phyloP scores from a whole-genome alignment of 1,140 invertebrate genomes.

The Procambarus virginalis region DNA sequence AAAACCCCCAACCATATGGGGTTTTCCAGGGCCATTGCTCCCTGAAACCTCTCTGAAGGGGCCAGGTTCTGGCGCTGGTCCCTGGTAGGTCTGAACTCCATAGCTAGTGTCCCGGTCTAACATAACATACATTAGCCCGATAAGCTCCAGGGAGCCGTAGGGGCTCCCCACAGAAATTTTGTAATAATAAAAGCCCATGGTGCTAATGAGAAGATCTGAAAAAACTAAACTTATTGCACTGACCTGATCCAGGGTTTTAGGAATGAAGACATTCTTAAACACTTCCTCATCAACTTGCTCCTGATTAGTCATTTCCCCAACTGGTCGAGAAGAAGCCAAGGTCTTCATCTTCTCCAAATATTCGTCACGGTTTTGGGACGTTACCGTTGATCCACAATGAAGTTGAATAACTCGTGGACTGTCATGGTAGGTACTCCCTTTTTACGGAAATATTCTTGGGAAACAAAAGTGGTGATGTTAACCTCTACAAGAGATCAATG shows the following conservation, averaged over 20 bases:
- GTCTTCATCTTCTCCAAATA: constrained; percentile 83
- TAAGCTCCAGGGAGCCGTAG: no score
- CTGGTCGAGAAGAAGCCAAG: constrained; percentile 77
- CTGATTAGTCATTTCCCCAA: constrained; percentile 80
- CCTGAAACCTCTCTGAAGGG: no score
- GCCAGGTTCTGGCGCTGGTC: no score
- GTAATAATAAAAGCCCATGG: no score
- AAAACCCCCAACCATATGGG: no score
- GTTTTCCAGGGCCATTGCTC: no score
- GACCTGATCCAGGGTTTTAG: constrained; percentile 93
- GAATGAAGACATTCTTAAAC: constrained; percentile 96
- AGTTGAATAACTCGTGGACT: constrained; percentile 95
- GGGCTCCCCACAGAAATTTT: no score
- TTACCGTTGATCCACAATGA: constrained; percentile 94
- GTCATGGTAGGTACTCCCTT: constrained; percentile 91
- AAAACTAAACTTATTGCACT: constrained; percentile 6
- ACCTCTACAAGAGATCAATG: not conserved
- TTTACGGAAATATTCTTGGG: constrained; percentile 91
- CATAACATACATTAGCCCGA: no score
- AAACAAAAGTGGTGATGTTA: constrained; percentile 8
- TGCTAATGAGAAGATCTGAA: no score
- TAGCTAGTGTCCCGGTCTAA: no score
- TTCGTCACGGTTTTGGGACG: constrained; percentile 86
- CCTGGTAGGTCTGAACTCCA: no score
- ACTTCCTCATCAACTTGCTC: constrained; percentile 89